Base-by-base conservation (phyloP, 2,888 invertebrate genomes). In the Drosophila conformis region DNA sequence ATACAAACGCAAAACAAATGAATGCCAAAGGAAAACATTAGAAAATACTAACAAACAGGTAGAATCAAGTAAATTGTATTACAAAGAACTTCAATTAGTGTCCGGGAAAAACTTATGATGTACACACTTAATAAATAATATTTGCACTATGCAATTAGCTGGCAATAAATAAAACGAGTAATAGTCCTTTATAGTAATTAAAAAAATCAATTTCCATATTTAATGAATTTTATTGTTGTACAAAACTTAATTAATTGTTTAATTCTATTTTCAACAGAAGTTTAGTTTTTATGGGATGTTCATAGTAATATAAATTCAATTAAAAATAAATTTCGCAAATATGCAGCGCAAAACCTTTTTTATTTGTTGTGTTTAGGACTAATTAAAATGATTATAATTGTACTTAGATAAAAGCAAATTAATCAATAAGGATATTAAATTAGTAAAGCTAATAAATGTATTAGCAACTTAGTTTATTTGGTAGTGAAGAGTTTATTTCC, bases 11-110 rank as follows among this genome's bases (percentile, higher is more conserved):
- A 52, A n/a, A 21, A 27, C 15, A 36, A 54, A 63, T 38, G 35
- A 54, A 46, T 25, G 13, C 27, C 40, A n/a, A 29, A 63, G 21
- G 13, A 18, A 59, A 18, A 36, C 8, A 35, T 10, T 21, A 46
- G n/a, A 21, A n/a, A 3, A 21, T 11, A 25, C 31, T 27, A 42
- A 57, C 56, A 61, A 72, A 72, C 56, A 76, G 77, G 77, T 66
- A 53, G 48, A 36, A 38, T 35, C 29, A 8, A 57, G 29, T n/a
- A 18, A 61, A 52, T 35, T 56, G 33, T 27, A 61, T 35, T 40
- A 38, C 31, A 35, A 25, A 49, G 25, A 53, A 49, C 27, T 56
- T 18, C 21, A 56, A 29, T 42, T 51, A 57, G 33, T 69, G 35
- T 27, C 25, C 18, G 21, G 27, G 13, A 31, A 31, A 29, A 33